Percentiles rank a stretch among this genome's conserved stretches.
Conservation (phyloP, 2,888 invertebrate species). For the Acrobasis consociella region DNA sequence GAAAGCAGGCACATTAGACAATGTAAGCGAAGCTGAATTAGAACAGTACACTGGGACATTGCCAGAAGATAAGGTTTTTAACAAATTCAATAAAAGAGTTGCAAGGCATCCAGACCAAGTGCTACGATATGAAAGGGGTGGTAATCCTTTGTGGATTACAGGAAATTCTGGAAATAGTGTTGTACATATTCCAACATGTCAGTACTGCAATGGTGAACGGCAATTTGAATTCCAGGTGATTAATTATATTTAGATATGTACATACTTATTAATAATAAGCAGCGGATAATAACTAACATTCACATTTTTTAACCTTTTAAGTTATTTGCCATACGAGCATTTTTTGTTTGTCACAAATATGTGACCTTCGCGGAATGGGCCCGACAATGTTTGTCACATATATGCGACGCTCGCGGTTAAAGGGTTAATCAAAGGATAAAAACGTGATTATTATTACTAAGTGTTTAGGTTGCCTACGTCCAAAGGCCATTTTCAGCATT, state of each 20-base stretch:
- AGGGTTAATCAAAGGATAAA: too few relatives aligned
- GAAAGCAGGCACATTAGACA: conserved; percentile 84
- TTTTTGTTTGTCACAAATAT: too few relatives aligned
- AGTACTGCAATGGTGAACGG: conserved; percentile 87
- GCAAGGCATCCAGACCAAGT: conserved; percentile 90
- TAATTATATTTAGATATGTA: conserved; percentile 22
- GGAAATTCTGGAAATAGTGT: conserved; percentile 68
- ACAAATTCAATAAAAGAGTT: conserved; percentile 88
- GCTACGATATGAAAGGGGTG: conserved; percentile 90
- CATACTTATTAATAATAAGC: background rate
- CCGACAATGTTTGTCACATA: too few relatives aligned
- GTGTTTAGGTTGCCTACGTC: too few relatives aligned
- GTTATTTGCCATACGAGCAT: too few relatives aligned
- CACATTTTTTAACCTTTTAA: too few relatives aligned
- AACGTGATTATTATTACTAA: too few relatives aligned
- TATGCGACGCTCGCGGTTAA: too few relatives aligned
- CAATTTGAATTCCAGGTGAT: conserved; percentile 95
- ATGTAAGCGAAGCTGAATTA: conserved; percentile 86
- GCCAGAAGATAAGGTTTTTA: conserved; percentile 89
- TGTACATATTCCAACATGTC: conserved; percentile 86
- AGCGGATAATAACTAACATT: too few relatives aligned
- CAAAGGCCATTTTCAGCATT: too few relatives aligned
- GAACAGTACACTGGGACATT: conserved; percentile 83
- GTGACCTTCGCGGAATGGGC: too few relatives aligned
- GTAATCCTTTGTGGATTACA: conserved; percentile 93